These are phyloP conservation scores for Rotaria macrura DNA, from an alignment of 2,888 invertebrate genomes.

Conservation along the genomic window DNA sequence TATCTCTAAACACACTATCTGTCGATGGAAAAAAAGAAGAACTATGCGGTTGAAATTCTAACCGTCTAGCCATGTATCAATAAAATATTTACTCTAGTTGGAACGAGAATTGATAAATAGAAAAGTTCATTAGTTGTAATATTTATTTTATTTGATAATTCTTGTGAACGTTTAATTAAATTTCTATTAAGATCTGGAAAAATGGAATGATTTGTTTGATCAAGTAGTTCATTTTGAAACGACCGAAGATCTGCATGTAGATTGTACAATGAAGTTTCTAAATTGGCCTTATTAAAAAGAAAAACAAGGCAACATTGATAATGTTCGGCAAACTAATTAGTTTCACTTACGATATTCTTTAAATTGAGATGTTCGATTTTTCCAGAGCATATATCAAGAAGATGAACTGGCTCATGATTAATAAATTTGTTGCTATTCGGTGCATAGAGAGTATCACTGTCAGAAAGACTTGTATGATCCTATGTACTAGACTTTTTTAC, in stretches of 20 bases:
- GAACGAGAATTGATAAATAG: neutral
- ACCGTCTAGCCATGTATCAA: too few relatives aligned
- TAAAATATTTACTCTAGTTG: neutral
- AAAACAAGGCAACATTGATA: neutral
- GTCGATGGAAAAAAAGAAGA: too few relatives aligned
- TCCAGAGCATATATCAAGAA: neutral
- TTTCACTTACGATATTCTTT: neutral
- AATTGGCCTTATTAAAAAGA: neutral
- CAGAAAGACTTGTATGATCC: neutral
- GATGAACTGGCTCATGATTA: neutral
- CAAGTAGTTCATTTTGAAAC: neutral
- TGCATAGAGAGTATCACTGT: neutral
- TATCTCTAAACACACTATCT: too few relatives aligned
- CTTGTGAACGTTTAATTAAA: neutral
- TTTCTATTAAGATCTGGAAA: neutral
- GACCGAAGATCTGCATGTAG: neutral
- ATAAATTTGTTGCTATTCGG: neutral
- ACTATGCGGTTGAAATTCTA: too few relatives aligned
- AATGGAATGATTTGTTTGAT: neutral
- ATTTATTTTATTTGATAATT: neutral
- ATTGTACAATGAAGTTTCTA: neutral
- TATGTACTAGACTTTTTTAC: neutral
- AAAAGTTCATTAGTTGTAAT: neutral
- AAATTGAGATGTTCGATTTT: slow-evolving; percentile 8
- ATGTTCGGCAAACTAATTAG: too few relatives aligned